Evolutionary conservation across 1,140 invertebrate species (phyloP), one percentile per base, ranked within the genome.

Genomic region (Psix sp.): DNA sequence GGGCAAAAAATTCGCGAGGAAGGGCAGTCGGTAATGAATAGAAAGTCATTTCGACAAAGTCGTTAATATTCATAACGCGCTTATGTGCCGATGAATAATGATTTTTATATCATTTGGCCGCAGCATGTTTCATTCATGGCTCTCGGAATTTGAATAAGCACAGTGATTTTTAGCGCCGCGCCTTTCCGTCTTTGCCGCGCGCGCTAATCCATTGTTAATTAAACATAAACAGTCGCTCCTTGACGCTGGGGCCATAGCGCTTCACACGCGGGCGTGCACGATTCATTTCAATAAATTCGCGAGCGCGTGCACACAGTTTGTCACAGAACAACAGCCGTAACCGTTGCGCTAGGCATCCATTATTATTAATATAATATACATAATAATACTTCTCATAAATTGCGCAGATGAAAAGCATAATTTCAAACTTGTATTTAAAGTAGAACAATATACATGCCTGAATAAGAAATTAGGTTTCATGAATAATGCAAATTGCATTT

Each of bases 401-500:
- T 65, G 65, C 59, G 46, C 72, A 68, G 63, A 68, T 74, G 72
- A 74, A 74, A 74, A 74, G 72, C 72, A 68, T 68, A 74, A 74
- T 74, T 68, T 67, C 57, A 68, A 74, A 74, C 72, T 74, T 59
- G 72, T 74, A 74, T 74, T 74, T 74, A 75, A 75, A 75, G 65
- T 75, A 63, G 72, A 68, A 75, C 72, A 75, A 75, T 75, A 74
- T 68, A 74, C 72, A 63, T 74, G 63, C 57, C 51, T 74, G 72
- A 74, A 74, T 74, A 74, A 68, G 72, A 74, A 74, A 74, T 74
- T 74, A 74, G 72, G 52, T 74, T 74, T 43, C 72, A 74, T 74
- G 72, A 67, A 74, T 74, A 74, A 74, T 74, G 72, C 63, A 74
- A 74, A 68, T 74, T 74, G 72, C 63, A 74, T 74, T 74, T 74